Evolutionary conservation across 2,113 vertebrate genomes (phyloP), one percentile per base, ranked within the genome.

Genomic region (Nannobrachium achirus): DNA sequence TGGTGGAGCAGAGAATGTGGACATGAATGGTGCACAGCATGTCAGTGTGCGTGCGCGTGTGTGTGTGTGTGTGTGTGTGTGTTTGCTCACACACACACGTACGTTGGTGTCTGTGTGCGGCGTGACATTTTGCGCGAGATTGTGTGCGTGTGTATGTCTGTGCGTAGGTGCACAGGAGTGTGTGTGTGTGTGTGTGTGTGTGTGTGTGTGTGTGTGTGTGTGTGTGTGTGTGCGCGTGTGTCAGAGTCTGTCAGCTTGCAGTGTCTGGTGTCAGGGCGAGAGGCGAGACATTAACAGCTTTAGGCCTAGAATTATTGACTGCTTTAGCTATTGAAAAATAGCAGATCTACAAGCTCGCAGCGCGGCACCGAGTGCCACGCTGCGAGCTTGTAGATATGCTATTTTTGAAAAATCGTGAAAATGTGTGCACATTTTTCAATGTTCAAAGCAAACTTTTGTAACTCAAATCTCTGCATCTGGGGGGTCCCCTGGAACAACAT

Each of bases 261-360:
- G 96, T 93, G 95, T 95, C 93, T 96, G 93, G 95, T 97, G 97
- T 97, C 95, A 96, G 94, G 93, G 93, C 93, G 92, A 96, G 95
- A 95, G 97, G 96, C 96, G 95, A 98, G 96, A 98, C 96, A 98
- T 98, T 98, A 98, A 99, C 97, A 95, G 94, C 95, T 96, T 97
- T n/a, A n/a, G n/a, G n/a, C n/a, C n/a, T n/a, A n/a, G n/a, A n/a
- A n/a, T n/a, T n/a, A n/a, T n/a, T n/a, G n/a, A n/a, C n/a, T n/a
- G n/a, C n/a, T n/a, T n/a, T n/a, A n/a, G n/a, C n/a, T n/a, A n/a
- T n/a, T n/a, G n/a, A n/a, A n/a, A n/a, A n/a, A n/a, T n/a, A n/a
- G n/a, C n/a, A n/a, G n/a, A n/a, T n/a, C n/a, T n/a, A n/a, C n/a
- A n/a, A n/a, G n/a, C n/a, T n/a, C n/a, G n/a, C n/a, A n/a, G n/a